Conservation (phyloP, 2,888 invertebrate genomes). For the Altica lythri region DNA sequence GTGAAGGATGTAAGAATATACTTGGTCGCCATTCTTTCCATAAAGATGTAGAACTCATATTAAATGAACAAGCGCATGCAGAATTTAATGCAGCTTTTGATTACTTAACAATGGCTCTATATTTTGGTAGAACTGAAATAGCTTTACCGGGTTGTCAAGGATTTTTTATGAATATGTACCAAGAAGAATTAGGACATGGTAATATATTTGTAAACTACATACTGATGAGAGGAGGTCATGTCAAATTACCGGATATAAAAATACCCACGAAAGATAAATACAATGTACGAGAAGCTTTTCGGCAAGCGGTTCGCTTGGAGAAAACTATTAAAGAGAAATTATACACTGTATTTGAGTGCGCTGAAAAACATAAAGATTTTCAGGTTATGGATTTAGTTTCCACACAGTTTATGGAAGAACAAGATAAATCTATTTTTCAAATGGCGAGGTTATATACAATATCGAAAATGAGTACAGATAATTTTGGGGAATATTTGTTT, state of each 20-base stretch:
- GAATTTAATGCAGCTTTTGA: conserved; percentile 66
- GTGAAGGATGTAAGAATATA: no score
- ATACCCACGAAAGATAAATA: conserved; percentile 52
- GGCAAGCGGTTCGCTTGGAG: conserved; percentile 52
- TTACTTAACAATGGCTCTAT: conserved; percentile 66
- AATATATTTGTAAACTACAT: conserved; percentile 57
- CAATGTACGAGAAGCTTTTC: conserved; percentile 56
- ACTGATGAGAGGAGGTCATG: conserved; percentile 58
- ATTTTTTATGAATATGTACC: conserved; percentile 59
- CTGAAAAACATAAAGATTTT: conserved; percentile 58
- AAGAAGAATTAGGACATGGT: conserved; percentile 60
- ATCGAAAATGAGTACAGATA: conserved; percentile 44
- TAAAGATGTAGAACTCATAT: conserved; percentile 58
- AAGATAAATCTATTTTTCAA: conserved; percentile 53
- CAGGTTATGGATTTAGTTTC: conserved; percentile 61
- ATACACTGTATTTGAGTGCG: conserved; percentile 53
- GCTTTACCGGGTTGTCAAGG: conserved; percentile 56
- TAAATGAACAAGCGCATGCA: conserved; percentile 63
- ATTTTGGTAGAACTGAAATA: conserved; percentile 58
- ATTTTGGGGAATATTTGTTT: conserved; percentile 47
- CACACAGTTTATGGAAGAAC: conserved; percentile 61
- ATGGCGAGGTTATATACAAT: conserved; percentile 46
- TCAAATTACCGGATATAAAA: conserved; percentile 49
- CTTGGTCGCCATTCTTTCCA: conserved; percentile 50
- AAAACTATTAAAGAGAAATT: conserved; percentile 55